phyloP scores from a whole-genome alignment of 1,140 invertebrate species.

The Eriosoma lanigerum region DNA sequence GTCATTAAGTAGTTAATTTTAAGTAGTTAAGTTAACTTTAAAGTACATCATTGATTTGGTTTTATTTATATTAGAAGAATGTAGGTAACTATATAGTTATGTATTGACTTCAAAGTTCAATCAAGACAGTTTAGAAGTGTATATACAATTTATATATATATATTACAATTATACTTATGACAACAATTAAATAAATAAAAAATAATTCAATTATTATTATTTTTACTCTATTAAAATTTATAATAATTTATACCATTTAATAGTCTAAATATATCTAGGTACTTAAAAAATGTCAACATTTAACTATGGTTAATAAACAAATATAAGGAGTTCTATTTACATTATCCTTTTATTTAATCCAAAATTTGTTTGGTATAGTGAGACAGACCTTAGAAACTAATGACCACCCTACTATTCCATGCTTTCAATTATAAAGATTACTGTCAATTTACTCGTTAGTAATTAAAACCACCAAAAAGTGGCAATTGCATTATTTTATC shows the following conservation, averaged over 20 bases:
- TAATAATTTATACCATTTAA: not conserved
- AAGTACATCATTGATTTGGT: conserved; percentile 3
- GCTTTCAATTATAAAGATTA: not conserved
- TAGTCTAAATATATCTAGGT: not conserved
- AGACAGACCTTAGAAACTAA: not conserved
- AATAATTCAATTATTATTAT: not conserved
- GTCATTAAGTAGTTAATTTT: no score
- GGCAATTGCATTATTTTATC: not conserved
- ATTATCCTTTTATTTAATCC: not conserved
- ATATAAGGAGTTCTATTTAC: not conserved
- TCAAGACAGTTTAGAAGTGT: not conserved
- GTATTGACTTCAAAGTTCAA: conserved; percentile 4
- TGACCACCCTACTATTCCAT: not conserved
- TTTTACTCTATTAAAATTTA: not conserved
- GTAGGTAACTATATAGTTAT: not conserved
- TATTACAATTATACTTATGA: not conserved
- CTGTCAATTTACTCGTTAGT: not conserved
- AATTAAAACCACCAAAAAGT: not conserved
- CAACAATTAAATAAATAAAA: no score
- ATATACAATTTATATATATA: not conserved
- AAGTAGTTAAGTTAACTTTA: not conserved
- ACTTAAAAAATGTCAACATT: not conserved
- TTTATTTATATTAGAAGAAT: not conserved
- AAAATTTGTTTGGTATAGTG: conserved; percentile 11
- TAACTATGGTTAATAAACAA: no score